Base-by-base conservation (phyloP, 2,113 vertebrate species). In the Chionis minor region DNA sequence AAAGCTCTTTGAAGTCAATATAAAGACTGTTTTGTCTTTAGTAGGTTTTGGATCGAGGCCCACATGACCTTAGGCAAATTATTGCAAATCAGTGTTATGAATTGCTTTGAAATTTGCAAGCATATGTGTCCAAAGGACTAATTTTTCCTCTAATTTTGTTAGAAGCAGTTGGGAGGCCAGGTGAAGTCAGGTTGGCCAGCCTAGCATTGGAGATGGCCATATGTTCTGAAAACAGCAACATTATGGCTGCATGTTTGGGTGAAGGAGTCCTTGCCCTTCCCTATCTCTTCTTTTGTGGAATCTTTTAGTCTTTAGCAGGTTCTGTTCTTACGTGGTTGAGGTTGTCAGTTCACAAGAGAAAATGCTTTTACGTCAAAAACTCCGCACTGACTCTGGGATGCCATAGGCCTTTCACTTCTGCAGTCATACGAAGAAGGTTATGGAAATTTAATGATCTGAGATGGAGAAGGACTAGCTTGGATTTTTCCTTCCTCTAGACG, bases 1-100 rank as follows among this genome's bases (percentile, higher is more conserved):
- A 92, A 82, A 95, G 66, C 77, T 85, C 88, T 94, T 92, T 95
- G 95, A 96, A 96, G 94, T 96, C 94, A 72, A 49, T 72, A 81
- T 86, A 88, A 96, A 94, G 86, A 90, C 74, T 59, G 15, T 54
- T 89, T 94, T 94, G 83, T 92, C 83, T 87, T 94, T 92, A 86
- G 81, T 75, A 92, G 65, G 54, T 77, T 96, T 96, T 95, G 91
- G 74, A 87, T 95, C 56, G 66, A 75, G 88, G 70, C 83, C 66
- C n/a, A 42, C 62, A 14, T 75, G 92, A 95, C 91, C 92, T 82
- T 84, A 86, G 86, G 70, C 95, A 95, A 91, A 95, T 94, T 85
- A 87, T 73, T 85, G 38, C 70, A 86, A 85, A 69, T 87, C 70
- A 66, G 58, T 69, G 45, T 66, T 89, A 58, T 13, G 21, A 82